Evolutionary conservation across 2,113 vertebrate genomes (phyloP).

Genomic region (Daubentonia madagascariensis): DNA sequence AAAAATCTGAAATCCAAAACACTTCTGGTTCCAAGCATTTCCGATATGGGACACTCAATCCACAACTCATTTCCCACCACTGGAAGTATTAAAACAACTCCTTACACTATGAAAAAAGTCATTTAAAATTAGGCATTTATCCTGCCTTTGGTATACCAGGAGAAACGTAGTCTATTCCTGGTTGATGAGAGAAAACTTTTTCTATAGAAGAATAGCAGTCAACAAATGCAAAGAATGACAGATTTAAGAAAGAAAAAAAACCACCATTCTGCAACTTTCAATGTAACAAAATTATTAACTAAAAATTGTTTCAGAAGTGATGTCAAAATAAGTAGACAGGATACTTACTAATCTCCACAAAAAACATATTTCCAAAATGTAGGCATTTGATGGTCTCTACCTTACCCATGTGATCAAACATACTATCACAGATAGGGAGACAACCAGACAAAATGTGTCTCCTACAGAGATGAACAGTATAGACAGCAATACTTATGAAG

Average conservation of each 20-base stretch:
- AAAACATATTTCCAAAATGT: not conserved
- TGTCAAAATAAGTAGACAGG: slow-evolving; percentile 15
- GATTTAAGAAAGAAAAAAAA: not conserved
- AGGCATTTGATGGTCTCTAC: not conserved
- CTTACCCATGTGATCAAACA: not conserved
- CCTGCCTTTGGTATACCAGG: not conserved
- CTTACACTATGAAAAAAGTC: not conserved
- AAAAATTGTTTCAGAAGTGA: slow-evolving; percentile 2
- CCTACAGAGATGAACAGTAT: not conserved
- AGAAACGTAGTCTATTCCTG: not conserved
- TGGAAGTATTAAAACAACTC: not conserved
- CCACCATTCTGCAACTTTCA: not conserved
- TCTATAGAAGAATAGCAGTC: not conserved
- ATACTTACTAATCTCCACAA: not conserved
- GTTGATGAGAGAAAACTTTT: not conserved
- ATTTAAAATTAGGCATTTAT: not conserved
- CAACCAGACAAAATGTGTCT: not conserved
- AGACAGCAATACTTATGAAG: not conserved
- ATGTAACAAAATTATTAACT: not conserved
- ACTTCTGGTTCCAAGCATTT: not conserved
- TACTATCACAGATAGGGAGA: not conserved
- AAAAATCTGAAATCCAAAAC: not conserved
- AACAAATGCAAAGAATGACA: not conserved
- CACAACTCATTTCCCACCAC: not conserved
- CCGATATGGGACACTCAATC: not conserved